phyloP scores from a whole-genome alignment of 2,888 invertebrate genomes.

The Diaphora mendica region DNA sequence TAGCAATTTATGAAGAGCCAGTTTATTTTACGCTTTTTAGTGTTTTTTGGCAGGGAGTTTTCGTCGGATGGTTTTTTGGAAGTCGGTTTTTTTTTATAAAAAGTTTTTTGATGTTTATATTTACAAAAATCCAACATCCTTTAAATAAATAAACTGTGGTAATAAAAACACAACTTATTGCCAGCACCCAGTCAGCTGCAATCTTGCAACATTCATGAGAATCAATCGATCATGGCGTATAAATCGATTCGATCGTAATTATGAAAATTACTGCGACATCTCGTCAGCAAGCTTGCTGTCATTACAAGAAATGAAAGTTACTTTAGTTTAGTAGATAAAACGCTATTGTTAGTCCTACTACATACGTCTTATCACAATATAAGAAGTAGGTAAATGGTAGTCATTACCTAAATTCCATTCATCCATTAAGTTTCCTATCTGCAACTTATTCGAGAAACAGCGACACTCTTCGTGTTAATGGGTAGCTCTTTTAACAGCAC shows the following conservation, averaged over 20 bases:
- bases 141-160: neutral
- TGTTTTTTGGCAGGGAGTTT: too few species aligned
- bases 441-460: conserved; percentile 66
- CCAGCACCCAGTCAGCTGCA: neutral
- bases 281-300: neutral
- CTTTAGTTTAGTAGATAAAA: neutral
- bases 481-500: conserved; percentile 74
- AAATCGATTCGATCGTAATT: too few species aligned
- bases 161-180: neutral
- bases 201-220: neutral
- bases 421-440: conserved; percentile 33
- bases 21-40: too few species aligned
- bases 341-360: neutral
- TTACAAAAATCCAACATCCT: neutral
- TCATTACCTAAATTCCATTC: conserved; percentile 10
- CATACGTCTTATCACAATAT: neutral
- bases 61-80: too few species aligned
- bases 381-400: neutral
- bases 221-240: neutral
- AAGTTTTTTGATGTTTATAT: neutral
- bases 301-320: neutral
- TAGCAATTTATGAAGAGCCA: too few species aligned
- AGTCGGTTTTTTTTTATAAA: too few species aligned
- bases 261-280: too few species aligned
- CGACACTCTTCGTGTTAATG: conserved; percentile 68